Base-by-base conservation (phyloP, 2,888 invertebrate species). In the Lithodes maja region DNA sequence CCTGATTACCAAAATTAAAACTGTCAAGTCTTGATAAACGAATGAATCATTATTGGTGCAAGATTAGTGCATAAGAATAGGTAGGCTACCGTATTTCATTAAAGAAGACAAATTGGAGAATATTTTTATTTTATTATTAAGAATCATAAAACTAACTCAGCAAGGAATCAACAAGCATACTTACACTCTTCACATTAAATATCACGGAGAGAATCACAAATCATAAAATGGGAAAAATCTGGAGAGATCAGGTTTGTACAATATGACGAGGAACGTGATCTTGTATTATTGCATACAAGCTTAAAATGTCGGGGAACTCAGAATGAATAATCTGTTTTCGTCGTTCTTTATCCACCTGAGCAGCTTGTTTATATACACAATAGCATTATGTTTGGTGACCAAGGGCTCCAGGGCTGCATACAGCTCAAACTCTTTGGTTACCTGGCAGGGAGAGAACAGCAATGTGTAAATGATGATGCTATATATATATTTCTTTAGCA, bases 301-400 rank as follows among this genome's bases (percentile, higher is more conserved):
- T 85, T 88, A 91, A 84, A 91, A 91, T 15, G 88, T 88, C 0
- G 96, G 96, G 1, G 97, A 96, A 94, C 96, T 96, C 93, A 97
- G 95, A 92, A 98, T 98, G 94, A 99, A 99, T 93, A 98, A 95
- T 92, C 96, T 95, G 92, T 98, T 97, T 93, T 98, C 98, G 93
- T 98, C 97, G 92, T 96, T 97, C 93, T 98, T 98, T 92, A 99
- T 97, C 98, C 98, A 99, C 93, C 97, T 96, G 9, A 99, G 95
- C 1, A 99, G 95, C 93, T 97, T 97, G 93, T 97, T 97, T 12
- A 99, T 97, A 81, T 97, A 96, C 93, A 96, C 96, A 87, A 98
- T 98, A 0, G 98, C 97, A 92, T 96, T 95, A 53, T 96, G 95
- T 93, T 98, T 98, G 87, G 97, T 97, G 92, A 98, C 96, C 53